Conservation (phyloP, 2,888 invertebrate species). For the Campoplex capitator region DNA sequence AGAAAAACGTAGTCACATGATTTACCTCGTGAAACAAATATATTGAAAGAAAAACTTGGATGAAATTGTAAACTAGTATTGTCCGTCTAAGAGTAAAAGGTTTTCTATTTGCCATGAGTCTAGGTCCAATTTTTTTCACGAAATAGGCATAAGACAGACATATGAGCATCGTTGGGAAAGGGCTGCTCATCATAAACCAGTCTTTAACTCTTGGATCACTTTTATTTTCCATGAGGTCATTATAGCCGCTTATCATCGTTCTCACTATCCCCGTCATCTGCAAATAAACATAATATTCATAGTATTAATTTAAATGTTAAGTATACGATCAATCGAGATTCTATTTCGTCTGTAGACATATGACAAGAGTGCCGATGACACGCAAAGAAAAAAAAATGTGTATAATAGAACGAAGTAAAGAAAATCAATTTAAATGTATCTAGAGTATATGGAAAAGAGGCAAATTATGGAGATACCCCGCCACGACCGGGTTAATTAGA, state of each 20-base stretch:
- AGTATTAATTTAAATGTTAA: constrained; percentile 19
- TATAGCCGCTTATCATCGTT: constrained; percentile 88
- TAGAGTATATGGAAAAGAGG: neutral
- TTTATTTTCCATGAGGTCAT: constrained; percentile 93
- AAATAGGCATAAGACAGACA: constrained; percentile 91
- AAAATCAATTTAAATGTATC: constrained; percentile 18
- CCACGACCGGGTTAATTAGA: constrained; percentile 47
- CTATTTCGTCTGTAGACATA: neutral
- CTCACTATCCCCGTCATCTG: constrained; percentile 87
- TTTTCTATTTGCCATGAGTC: constrained; percentile 93
- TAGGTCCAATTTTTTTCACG: constrained; percentile 92
- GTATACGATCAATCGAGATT: neutral
- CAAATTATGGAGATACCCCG: constrained; percentile 36
- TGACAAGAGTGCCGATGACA: constrained; percentile 1
- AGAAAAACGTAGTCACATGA: neutral
- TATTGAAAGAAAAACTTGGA: constrained; percentile 92
- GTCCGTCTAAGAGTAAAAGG: constrained; percentile 91
- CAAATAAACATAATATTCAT: constrained; percentile 63
- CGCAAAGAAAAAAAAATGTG: neutral
- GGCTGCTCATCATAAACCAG: constrained; percentile 93
- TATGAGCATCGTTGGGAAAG: constrained; percentile 91
- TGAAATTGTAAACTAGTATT: constrained; percentile 93
- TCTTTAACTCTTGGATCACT: constrained; percentile 93
- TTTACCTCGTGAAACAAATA: constrained; percentile 91
- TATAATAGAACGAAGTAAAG: neutral